A percentile compares a stretch with the other conserved stretches of the same genome.
Evolutionary conservation across 2,888 invertebrate species (phyloP).

Genomic region (Cataglyphis rosenhaueri): DNA sequence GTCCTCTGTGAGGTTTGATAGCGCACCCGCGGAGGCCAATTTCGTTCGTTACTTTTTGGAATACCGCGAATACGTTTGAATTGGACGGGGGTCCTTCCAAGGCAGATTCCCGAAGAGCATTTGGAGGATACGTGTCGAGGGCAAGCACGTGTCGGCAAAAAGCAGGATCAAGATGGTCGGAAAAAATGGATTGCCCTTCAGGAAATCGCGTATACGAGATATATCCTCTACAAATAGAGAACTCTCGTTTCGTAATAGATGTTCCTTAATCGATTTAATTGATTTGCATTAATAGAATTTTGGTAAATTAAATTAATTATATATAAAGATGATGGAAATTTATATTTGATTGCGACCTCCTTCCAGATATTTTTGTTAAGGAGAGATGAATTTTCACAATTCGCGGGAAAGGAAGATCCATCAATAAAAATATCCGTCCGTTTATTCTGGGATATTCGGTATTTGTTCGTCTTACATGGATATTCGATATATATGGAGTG

Average conservation of each 20-base stretch:
- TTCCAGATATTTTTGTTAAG: not conserved
- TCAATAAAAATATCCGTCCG: slow-evolving; percentile 13
- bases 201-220: not conserved
- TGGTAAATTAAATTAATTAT: not conserved
- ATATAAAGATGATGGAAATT: not conserved
- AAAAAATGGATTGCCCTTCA: slow-evolving; percentile 32
- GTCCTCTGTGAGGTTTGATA: slow-evolving; percentile 67
- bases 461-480: slow-evolving; percentile 33
- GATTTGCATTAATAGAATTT: not conserved
- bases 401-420: not conserved
- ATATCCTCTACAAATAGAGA: not conserved
- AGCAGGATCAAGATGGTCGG: slow-evolving; percentile 5
- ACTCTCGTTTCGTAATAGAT: not conserved
- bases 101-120: slow-evolving; percentile 48
- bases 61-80: slow-evolving; percentile 73
- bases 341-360: not conserved
- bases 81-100: slow-evolving; percentile 45
- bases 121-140: slow-evolving; percentile 48
- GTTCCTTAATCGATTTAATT: not conserved
- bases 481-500: slow-evolving; percentile 13
- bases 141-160: slow-evolving; percentile 35
- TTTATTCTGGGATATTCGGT: not conserved
- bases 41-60: slow-evolving; percentile 71
- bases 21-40: slow-evolving; percentile 70
- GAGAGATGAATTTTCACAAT: not conserved